phyloP scores from a whole-genome alignment of 35 echinoderm and acorn worm species.

The Apostichopus californicus region DNA sequence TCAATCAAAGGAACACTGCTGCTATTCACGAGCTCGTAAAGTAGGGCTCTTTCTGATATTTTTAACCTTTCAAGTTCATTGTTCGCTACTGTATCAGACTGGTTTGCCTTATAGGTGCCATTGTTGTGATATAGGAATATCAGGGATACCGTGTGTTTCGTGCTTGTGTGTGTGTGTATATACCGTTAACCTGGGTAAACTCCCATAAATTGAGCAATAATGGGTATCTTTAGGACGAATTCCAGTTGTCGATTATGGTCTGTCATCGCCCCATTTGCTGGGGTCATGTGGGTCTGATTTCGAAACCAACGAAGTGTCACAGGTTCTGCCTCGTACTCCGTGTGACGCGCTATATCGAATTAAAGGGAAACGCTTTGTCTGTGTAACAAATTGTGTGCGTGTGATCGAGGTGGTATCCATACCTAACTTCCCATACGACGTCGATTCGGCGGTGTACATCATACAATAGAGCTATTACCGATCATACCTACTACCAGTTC shows the following conservation, averaged over 20 bases:
- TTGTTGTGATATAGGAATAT: neutral
- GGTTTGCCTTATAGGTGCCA: neutral
- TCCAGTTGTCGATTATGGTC: conserved; percentile 22
- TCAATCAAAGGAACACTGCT: no score
- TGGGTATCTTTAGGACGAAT: neutral
- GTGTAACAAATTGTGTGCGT: no score
- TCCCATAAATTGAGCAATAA: conserved; percentile 18
- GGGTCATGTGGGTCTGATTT: neutral
- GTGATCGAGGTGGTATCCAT: no score
- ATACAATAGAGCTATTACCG: no score
- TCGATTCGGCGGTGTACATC: no score
- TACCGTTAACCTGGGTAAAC: neutral
- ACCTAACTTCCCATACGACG: no score
- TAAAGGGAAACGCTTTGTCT: no score
- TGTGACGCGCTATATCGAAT: neutral
- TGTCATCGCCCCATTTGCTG: conserved; percentile 48
- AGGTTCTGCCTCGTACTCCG: neutral
- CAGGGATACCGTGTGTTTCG: no score
- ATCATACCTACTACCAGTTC: no score
- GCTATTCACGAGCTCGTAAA: neutral
- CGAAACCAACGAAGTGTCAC: neutral
- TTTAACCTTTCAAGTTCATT: conserved; percentile 11
- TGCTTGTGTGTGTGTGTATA: neutral
- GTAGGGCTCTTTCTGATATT: neutral
- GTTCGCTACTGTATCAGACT: neutral